Evolutionary conservation across 2,888 invertebrate species (phyloP).

Genomic region (Tholera decimalis): DNA sequence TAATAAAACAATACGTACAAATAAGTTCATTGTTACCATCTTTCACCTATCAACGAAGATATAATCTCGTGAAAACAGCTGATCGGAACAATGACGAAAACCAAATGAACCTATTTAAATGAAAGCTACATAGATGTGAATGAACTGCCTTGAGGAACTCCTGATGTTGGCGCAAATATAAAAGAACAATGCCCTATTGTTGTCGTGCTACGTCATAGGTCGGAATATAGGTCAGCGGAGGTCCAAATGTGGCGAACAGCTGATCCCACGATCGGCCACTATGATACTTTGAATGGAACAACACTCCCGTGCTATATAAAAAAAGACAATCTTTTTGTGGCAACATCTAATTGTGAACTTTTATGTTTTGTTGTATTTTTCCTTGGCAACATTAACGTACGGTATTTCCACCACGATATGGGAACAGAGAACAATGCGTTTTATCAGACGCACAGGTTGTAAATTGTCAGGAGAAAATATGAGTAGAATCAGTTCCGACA

Average conservation of each 20-base stretch:
- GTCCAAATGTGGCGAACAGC: conserved; percentile 89
- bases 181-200: conserved; percentile 91
- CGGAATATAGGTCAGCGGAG: conserved; percentile 88
- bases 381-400: conserved; percentile 46
- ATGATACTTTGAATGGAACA: conserved; percentile 68
- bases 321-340: conserved; percentile 63
- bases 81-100: conserved; percentile 88
- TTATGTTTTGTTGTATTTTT: conserved; percentile 50
- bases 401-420: conserved; percentile 53
- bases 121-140: conserved; percentile 85
- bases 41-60: conserved; percentile 86
- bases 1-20: conserved; percentile 76
- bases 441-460: conserved; percentile 56
- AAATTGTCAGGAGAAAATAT: conserved; percentile 61
- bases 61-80: conserved; percentile 87
- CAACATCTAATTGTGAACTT: conserved; percentile 64
- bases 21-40: conserved; percentile 82
- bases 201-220: conserved; percentile 87
- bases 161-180: conserved; percentile 89
- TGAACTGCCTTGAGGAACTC: conserved; percentile 89
- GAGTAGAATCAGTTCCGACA: conserved; percentile 49
- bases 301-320: conserved; percentile 69
- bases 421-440: conserved; percentile 59
- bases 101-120: conserved; percentile 84
- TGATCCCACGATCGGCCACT: conserved; percentile 83